phyloP scores from a whole-genome alignment of 2,113 vertebrate species.

The Mus pahari region DNA sequence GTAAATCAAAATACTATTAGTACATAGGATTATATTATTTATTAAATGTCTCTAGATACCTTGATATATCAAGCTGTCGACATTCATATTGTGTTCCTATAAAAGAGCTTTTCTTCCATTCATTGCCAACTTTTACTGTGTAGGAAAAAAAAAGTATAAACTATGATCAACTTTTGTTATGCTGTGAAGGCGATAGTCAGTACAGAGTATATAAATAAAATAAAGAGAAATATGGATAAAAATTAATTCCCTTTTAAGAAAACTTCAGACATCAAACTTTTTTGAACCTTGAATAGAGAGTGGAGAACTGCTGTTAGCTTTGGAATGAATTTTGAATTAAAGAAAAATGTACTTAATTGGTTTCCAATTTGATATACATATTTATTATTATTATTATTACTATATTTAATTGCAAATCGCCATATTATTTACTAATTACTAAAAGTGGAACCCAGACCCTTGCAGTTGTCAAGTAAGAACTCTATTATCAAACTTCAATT shows the following conservation, averaged over 20 bases:
- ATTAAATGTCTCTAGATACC: constrained; percentile 28
- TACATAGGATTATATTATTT: constrained; percentile 53
- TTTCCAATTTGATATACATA: not conserved
- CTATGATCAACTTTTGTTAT: not conserved
- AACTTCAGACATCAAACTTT: not conserved
- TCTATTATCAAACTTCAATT: not conserved
- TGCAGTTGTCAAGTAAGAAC: not conserved
- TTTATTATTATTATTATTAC: not conserved
- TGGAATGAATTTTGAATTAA: not conserved
- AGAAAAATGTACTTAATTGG: not conserved
- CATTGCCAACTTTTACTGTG: not conserved
- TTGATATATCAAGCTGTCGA: constrained; percentile 4
- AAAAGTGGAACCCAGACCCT: not conserved
- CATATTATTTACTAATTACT: not conserved
- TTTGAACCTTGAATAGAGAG: not conserved
- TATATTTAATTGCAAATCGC: not conserved
- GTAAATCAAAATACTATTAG: constrained; percentile 74
- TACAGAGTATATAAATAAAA: not conserved
- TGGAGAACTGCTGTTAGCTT: not conserved
- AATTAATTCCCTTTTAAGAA: not conserved
- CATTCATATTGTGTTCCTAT: not conserved
- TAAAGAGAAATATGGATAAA: not conserved
- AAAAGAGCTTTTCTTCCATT: not conserved
- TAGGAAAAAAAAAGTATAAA: not conserved
- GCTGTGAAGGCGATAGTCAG: not conserved